phyloP scores from a whole-genome alignment of 1,140 invertebrate species.

The Heliconius melpomene region DNA sequence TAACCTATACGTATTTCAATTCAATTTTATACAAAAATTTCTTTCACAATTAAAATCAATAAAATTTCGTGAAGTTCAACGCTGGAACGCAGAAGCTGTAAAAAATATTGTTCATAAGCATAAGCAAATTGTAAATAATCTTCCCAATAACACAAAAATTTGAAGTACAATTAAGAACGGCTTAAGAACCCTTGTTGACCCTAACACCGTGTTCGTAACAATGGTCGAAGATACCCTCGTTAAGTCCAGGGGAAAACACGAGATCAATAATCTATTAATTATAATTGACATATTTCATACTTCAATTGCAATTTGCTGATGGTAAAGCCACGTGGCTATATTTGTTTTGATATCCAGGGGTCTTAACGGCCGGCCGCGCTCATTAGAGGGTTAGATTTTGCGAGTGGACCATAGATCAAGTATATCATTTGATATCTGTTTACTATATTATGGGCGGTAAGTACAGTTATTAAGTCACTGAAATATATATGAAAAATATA shows the following conservation, averaged over 20 bases:
- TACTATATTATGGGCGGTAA: background rate
- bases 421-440: background rate
- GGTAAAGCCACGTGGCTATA: constrained; percentile 67
- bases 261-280: constrained; percentile 66
- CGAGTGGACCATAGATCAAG: background rate
- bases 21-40: too few relatives aligned
- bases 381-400: constrained; percentile 58
- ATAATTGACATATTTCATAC: constrained; percentile 79
- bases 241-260: constrained; percentile 11
- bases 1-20: too few relatives aligned
- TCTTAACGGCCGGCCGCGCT: constrained; percentile 51
- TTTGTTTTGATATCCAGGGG: constrained; percentile 77
- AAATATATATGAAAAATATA: too few relatives aligned
- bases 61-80: too few relatives aligned
- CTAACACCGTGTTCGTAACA: constrained; percentile 8
- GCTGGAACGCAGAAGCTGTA: too few relatives aligned
- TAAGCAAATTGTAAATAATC: too few relatives aligned
- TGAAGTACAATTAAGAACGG: background rate
- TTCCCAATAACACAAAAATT: background rate
- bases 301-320: constrained; percentile 68
- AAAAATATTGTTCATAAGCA: too few relatives aligned
- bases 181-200: background rate
- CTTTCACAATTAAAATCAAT: too few relatives aligned
- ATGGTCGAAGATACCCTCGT: constrained; percentile 11
- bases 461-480: background rate